Evolutionary conservation across 2,113 vertebrate species (phyloP).

Genomic region (Salminus brasiliensis): DNA sequence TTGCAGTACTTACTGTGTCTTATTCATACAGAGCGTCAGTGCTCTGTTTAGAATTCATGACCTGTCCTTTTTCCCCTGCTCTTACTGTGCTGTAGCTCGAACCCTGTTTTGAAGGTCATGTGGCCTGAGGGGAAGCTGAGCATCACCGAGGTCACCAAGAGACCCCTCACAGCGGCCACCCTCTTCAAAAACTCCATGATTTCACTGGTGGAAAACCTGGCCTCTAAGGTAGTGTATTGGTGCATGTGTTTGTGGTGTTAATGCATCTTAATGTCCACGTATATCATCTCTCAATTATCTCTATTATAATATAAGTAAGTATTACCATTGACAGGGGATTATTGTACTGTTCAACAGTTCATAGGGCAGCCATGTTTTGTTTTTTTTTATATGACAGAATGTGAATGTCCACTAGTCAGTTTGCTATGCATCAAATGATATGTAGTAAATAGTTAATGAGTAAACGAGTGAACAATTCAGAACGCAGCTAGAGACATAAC

Average conservation of each 20-base stretch:
- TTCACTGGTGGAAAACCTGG: constrained; percentile 92
- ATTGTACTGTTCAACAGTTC: too few relatives aligned
- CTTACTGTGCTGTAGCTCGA: constrained; percentile 77
- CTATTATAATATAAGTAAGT: too few relatives aligned
- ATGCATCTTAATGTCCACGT: neutral
- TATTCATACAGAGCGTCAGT: constrained; percentile 16
- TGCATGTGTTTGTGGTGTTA: neutral
- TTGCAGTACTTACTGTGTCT: neutral
- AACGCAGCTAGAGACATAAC: too few relatives aligned
- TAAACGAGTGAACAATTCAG: too few relatives aligned
- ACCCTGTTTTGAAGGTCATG: constrained; percentile 93
- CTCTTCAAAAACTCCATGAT: constrained; percentile 99
- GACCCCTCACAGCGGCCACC: constrained; percentile 90
- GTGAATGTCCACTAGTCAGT: too few relatives aligned
- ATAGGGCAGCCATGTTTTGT: too few relatives aligned
- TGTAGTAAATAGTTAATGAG: too few relatives aligned
- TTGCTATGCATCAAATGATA: too few relatives aligned
- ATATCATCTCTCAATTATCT: too few relatives aligned
- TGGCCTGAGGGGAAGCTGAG: constrained; percentile 98
- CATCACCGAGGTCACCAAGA: constrained; percentile 97
- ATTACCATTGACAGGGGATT: too few relatives aligned
- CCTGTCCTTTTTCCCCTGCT: neutral
- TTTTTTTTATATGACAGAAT: too few relatives aligned
- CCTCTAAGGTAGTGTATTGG: constrained; percentile 85
- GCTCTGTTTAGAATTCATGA: neutral